These are phyloP conservation scores for Tetanocera ferruginea DNA, from an alignment of 2,888 invertebrate genomes.

Conservation along the genomic window DNA sequence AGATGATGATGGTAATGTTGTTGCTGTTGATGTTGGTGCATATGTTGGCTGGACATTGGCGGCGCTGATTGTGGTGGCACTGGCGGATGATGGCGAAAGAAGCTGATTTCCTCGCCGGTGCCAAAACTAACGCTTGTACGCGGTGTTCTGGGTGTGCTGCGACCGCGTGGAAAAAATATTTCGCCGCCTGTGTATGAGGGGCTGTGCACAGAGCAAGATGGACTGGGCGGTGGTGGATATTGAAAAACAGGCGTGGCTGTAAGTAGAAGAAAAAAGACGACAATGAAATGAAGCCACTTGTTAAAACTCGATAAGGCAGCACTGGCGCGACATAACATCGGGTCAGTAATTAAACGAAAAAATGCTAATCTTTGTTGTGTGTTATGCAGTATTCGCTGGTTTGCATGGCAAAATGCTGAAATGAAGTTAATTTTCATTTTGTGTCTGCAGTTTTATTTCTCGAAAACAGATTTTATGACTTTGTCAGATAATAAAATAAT, in stretches of 20 bases:
- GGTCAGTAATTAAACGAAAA: constrained; percentile 8
- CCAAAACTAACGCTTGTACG: constrained; percentile 65
- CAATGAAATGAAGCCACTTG: constrained; percentile 2
- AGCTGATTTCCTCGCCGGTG: constrained; percentile 63
- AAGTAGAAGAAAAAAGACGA: constrained; percentile 45
- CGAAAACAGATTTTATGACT: constrained; percentile 13
- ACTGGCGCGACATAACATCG: neutral
- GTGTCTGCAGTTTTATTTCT: neutral
- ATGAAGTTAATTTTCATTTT: neutral
- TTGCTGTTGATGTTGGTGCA: constrained; percentile 53
- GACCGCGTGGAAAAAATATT: constrained; percentile 66
- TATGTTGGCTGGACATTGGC: constrained; percentile 54
- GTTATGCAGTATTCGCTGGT: neutral
- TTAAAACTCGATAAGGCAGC: neutral
- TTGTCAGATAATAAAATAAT: constrained; percentile 18
- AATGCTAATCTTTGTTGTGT: constrained; percentile 16
- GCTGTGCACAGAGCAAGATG: constrained; percentile 66
- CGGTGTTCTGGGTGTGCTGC: constrained; percentile 64
- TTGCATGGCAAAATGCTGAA: neutral
- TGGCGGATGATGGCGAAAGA: constrained; percentile 60
- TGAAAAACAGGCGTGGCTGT: constrained; percentile 68
- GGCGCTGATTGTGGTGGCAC: constrained; percentile 65
- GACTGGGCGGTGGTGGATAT: constrained; percentile 68
- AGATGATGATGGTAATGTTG: constrained; percentile 56
- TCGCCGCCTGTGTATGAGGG: constrained; percentile 63